Evolutionary conservation across 2,888 invertebrate genomes (phyloP).

Genomic region (Tholera decimalis): DNA sequence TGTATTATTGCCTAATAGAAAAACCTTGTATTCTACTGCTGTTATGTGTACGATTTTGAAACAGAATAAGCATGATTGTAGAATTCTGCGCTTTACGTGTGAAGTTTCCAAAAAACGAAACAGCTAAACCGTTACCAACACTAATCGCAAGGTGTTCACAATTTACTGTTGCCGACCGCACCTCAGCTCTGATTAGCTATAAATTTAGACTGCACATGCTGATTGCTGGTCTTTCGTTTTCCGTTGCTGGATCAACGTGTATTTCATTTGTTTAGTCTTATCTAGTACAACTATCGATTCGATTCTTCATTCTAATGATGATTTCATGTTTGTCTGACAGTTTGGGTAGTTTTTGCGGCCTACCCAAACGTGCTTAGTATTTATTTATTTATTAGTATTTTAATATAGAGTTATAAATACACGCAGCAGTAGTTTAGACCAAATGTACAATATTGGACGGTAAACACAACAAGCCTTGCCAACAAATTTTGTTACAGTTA

Average conservation of each 20-base stretch:
- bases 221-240: slow-evolving; percentile 75
- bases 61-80: slow-evolving; percentile 44
- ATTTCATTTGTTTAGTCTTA: slow-evolving; percentile 42
- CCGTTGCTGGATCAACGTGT: slow-evolving; percentile 49
- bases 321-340: too few species aligned
- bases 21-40: background rate
- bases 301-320: too few species aligned
- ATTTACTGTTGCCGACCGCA: slow-evolving; percentile 72
- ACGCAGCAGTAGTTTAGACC: too few species aligned
- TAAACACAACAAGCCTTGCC: too few species aligned
- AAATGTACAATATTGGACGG: too few species aligned
- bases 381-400: too few species aligned
- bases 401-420: too few species aligned
- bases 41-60: slow-evolving; percentile 5
- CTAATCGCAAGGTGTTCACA: slow-evolving; percentile 79
- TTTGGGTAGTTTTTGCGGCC: too few species aligned
- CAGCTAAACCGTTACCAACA: slow-evolving; percentile 62
- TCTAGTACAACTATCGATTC: too few species aligned
- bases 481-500: too few species aligned
- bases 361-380: too few species aligned
- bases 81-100: slow-evolving; percentile 24
- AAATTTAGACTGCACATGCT: slow-evolving; percentile 72
- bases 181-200: slow-evolving; percentile 80
- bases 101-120: slow-evolving; percentile 61
- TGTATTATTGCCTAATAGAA: background rate